Conservation (phyloP, 2,113 vertebrate species). For the Ceuthmochares aereus region DNA sequence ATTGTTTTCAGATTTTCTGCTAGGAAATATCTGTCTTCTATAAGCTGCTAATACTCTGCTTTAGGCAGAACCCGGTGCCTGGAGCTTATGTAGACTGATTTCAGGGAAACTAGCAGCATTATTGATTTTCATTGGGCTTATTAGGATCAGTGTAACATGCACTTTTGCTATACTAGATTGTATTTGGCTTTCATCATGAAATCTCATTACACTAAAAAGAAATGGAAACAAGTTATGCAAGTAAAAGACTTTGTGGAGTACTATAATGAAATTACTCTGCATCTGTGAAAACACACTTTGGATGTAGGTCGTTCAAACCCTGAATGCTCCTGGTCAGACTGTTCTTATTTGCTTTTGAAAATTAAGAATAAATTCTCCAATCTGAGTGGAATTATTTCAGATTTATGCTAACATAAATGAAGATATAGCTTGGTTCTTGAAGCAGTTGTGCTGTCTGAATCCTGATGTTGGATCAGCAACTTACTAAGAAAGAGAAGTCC, state of each 20-base stretch:
- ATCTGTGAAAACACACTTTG: constrained; percentile 53
- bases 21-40: constrained; percentile 12
- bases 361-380: not conserved
- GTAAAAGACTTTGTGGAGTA: constrained; percentile 70
- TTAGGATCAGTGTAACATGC: constrained; percentile 75
- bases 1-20: not conserved
- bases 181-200: constrained; percentile 78
- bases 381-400: constrained; percentile 2
- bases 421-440: not conserved
- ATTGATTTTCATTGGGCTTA: constrained; percentile 80
- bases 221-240: constrained; percentile 72
- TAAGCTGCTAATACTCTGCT: constrained; percentile 67
- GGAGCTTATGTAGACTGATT: constrained; percentile 63
- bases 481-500: not conserved
- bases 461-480: not conserved
- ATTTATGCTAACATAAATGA: not conserved
- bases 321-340: not conserved
- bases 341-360: constrained; percentile 15
- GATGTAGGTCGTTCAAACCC: constrained; percentile 51
- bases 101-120: constrained; percentile 74
- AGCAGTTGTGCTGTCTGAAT: not conserved
- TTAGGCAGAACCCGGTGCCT: constrained; percentile 63
- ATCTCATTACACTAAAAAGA: constrained; percentile 78
- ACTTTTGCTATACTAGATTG: constrained; percentile 73
- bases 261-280: constrained; percentile 66